Evolutionary conservation across 2,888 invertebrate species (phyloP).

Genomic region (Anorthoa munda): DNA sequence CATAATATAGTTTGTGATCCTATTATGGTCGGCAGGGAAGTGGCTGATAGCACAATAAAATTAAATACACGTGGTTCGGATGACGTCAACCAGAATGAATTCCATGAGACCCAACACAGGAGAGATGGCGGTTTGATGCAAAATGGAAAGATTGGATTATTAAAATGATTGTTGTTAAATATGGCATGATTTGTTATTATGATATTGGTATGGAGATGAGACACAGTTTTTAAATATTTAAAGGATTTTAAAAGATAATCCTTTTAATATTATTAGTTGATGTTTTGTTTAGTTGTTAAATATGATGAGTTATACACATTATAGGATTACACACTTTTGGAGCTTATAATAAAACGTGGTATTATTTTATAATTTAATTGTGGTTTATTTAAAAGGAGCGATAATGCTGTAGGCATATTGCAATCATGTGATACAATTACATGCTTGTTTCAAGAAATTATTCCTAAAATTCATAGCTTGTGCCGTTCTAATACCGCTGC

Average conservation of each 20-base stretch:
- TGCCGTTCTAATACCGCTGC: conserved; percentile 15
- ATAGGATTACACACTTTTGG: conserved; percentile 53
- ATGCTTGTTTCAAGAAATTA: not conserved
- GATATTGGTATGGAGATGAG: conserved; percentile 6
- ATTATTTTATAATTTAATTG: not conserved
- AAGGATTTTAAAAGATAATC: conserved; percentile 17
- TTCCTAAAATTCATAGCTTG: conserved; percentile 25
- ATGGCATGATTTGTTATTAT: not conserved
- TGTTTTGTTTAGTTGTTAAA: conserved; percentile 7
- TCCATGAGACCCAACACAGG: conserved; percentile 28
- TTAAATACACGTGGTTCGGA: conserved; percentile 64
- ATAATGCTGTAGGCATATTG: not conserved
- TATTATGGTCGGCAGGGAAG: conserved; percentile 66
- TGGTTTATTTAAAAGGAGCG: not conserved
- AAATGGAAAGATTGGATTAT: conserved; percentile 7
- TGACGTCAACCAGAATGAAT: conserved; percentile 64
- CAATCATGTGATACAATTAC: not conserved
- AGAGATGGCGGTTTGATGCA: conserved; percentile 29
- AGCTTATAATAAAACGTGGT: conserved; percentile 18
- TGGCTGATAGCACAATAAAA: conserved; percentile 66
- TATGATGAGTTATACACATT: not conserved
- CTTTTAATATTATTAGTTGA: conserved; percentile 7
- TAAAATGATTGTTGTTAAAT: not conserved
- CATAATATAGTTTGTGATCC: conserved; percentile 45
- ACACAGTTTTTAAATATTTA: conserved; percentile 15